phyloP scores from a whole-genome alignment of 2,797 vertebrate species.

The Sciurus vulgaris region DNA sequence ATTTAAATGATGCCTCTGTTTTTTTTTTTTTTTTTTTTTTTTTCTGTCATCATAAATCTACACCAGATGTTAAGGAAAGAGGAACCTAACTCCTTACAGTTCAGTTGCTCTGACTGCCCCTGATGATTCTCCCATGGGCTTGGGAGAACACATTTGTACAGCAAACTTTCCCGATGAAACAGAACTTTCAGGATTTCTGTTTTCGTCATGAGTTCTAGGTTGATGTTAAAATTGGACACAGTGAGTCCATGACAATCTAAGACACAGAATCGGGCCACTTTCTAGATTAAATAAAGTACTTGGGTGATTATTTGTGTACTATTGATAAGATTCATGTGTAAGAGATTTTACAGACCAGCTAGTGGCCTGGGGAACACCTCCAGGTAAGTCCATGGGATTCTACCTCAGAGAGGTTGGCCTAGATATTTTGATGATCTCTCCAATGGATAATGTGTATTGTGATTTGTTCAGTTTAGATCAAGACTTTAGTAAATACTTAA shows the following conservation, averaged over 20 bases:
- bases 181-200: conserved; percentile 43
- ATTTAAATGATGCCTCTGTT: conserved; percentile 40
- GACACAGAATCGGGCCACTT: not conserved
- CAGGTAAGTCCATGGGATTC: not conserved
- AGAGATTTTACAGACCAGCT: conserved; percentile 3
- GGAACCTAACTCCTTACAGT: not conserved
- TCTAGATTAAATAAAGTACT: conserved; percentile 8
- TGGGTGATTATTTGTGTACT: conserved; percentile 23
- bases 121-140: not conserved
- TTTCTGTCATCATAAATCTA: conserved; percentile 57
- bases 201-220: conserved; percentile 41
- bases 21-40: not conserved
- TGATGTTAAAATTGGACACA: conserved; percentile 36
- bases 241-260: not conserved
- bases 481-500: not conserved
- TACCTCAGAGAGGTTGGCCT: not conserved
- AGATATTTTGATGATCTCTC: not conserved
- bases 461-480: conserved; percentile 50
- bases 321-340: conserved; percentile 18
- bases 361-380: not conserved
- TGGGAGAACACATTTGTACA: not conserved
- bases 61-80: conserved; percentile 67
- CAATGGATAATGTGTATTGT: not conserved
- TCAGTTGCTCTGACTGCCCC: conserved; percentile 37
- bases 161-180: not conserved